Conservation (phyloP, 2,888 invertebrate species). For the Epsilonema sp. region DNA sequence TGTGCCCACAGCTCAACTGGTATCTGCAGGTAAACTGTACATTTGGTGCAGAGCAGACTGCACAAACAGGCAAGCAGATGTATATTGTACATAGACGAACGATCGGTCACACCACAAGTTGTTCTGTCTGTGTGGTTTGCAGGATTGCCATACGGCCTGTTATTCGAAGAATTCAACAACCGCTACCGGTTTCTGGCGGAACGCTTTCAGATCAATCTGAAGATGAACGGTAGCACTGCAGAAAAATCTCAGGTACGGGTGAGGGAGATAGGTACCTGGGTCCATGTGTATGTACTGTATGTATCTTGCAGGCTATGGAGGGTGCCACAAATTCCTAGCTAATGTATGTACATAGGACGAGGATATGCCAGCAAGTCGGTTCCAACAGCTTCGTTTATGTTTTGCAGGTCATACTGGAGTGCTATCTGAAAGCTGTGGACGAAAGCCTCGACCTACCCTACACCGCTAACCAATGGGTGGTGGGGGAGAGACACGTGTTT, state of each 20-base stretch:
- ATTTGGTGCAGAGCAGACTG: no score
- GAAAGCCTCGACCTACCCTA: constrained; percentile 26
- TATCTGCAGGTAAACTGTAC: constrained; percentile 81
- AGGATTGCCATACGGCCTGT: constrained; percentile 84
- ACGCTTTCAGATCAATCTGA: background rate
- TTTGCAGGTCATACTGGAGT: constrained; percentile 51
- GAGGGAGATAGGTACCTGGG: no score
- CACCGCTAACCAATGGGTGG: constrained; percentile 62
- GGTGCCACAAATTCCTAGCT: no score
- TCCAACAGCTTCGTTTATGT: no score
- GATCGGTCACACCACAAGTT: no score
- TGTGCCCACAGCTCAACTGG: constrained; percentile 78
- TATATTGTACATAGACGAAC: no score
- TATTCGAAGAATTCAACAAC: constrained; percentile 70
- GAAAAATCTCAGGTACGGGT: background rate
- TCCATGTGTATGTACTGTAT: no score
- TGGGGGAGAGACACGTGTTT: constrained; percentile 78
- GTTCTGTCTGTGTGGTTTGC: no score
- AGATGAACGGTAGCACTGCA: background rate
- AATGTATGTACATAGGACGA: no score
- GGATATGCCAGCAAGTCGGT: no score
- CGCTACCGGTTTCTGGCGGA: constrained; percentile 58
- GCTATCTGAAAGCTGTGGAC: constrained; percentile 36
- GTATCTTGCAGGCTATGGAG: no score
- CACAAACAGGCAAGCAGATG: no score